Evolutionary conservation across 2,797 vertebrate genomes (phyloP).

Genomic region (Intellagama lesueurii): DNA sequence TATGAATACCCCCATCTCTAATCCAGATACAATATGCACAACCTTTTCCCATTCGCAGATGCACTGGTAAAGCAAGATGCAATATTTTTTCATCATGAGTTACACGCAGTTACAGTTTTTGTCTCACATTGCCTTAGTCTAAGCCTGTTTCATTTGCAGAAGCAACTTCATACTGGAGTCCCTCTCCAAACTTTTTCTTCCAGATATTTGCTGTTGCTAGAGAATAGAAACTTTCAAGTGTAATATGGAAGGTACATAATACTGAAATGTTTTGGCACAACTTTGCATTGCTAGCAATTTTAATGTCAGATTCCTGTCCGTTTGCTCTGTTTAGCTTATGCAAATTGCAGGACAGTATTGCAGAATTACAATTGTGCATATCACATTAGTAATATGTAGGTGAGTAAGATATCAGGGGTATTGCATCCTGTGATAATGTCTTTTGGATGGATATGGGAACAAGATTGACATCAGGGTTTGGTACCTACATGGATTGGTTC

Average conservation of each 20-base stretch:
- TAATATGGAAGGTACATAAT: not conserved
- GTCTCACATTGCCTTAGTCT: too few species aligned
- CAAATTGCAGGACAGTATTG: too few species aligned
- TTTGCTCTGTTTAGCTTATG: too few species aligned
- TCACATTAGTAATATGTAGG: too few species aligned
- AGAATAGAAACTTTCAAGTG: not conserved
- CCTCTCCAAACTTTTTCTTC: not conserved
- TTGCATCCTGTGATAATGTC: not conserved
- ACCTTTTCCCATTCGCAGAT: not conserved
- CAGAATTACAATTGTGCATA: too few species aligned
- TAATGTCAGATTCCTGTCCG: too few species aligned
- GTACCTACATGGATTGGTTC: not conserved
- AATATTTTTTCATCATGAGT: too few species aligned
- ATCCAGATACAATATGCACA: too few species aligned
- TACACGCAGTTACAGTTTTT: too few species aligned
- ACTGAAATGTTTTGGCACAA: not conserved
- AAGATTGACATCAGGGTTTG: not conserved
- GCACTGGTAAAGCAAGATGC: not conserved
- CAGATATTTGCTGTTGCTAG: not conserved
- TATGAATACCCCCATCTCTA: too few species aligned
- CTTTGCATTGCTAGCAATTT: not conserved
- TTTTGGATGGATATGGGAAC: not conserved
- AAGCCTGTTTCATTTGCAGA: too few species aligned
- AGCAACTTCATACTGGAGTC: not conserved
- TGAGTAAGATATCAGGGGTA: too few species aligned